These are phyloP conservation scores for Ditylenchus dipsaci DNA, from an alignment of 1,140 invertebrate species.

Conservation along the genomic window DNA sequence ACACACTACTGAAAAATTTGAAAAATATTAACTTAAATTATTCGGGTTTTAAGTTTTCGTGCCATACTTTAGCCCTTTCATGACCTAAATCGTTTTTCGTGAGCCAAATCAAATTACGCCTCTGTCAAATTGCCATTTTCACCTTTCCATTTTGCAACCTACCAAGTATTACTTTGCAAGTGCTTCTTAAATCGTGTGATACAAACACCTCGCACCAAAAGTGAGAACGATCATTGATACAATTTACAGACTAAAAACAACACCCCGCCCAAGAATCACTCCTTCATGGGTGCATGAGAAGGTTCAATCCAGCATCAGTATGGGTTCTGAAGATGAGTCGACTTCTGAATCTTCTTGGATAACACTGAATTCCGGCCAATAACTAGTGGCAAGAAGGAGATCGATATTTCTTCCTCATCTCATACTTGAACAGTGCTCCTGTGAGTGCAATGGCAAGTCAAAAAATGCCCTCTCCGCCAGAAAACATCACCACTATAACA, in stretches of 20 bases:
- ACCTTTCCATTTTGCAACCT: no score
- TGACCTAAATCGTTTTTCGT: no score
- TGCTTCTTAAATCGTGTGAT: no score
- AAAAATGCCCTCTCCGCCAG: neutral
- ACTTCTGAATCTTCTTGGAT: conserved; percentile 30
- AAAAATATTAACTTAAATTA: no score
- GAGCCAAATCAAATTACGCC: no score
- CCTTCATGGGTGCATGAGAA: conserved; percentile 58
- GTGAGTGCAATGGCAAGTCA: neutral
- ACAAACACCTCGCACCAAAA: no score
- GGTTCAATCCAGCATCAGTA: conserved; percentile 52
- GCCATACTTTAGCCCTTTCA: no score
- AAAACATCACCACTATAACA: neutral
- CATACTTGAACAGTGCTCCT: neutral
- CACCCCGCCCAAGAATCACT: conserved; percentile 51
- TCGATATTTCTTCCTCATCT: neutral
- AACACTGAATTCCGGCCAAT: conserved; percentile 20
- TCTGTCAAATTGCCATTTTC: no score
- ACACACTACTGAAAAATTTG: no score
- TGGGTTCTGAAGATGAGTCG: conserved; percentile 53
- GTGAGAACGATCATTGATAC: no score
- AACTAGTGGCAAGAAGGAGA: conserved; percentile 1
- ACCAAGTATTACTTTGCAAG: no score
- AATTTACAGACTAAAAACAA: neutral
- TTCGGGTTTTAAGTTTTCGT: no score